Base-by-base conservation (phyloP, 2,113 vertebrate genomes). In the Ptilonorhynchus violaceus region DNA sequence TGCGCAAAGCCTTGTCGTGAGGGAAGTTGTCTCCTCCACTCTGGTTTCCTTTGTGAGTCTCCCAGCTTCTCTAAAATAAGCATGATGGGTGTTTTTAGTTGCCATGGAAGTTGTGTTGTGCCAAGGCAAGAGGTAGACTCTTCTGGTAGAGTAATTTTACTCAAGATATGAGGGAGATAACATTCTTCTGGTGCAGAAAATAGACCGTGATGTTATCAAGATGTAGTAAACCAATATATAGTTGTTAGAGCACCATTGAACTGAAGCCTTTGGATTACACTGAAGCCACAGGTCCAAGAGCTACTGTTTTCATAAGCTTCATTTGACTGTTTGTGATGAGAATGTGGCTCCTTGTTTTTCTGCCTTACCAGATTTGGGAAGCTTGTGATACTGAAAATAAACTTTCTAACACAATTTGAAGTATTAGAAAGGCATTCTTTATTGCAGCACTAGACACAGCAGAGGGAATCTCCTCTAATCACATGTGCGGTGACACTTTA, bases 1-100 rank as follows among this genome's bases (percentile, higher is more conserved):
- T 66, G n/a, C 52, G n/a, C 56, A 59, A 84, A 92, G 31, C 47
- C 25, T 64, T 67, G 63, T 37, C 11, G 5, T 56, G 76, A 92
- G 68, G 67, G 49, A 88, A 92, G 68, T 88, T 83, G 16, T 89
- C 96, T 47, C 25, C 30, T 88, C 75, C 69, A 1, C 35, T 72
- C 14, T 16, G 17, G 47, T 75, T 84, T 94, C 60, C 75, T 81
- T 67, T 88, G 35, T 56, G 73, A 85, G 55, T 42, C 64, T 89
- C 50, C 18, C 2, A 5, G 27, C 33, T 83, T 86, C 70, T 68
- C 72, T 52, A 28, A 68, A 86, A 75, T 49, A 92, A 85, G 62
- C 31, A 30, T 8, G 21, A 59, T 67, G 69, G 42, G 10, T 70
- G 33, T 47, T 92, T 72, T 59, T 47, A 75, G 53, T 94, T 96